phyloP scores from a whole-genome alignment of 37 sponge, comb jelly and placozoan species.

The Spongilla lacustris region DNA sequence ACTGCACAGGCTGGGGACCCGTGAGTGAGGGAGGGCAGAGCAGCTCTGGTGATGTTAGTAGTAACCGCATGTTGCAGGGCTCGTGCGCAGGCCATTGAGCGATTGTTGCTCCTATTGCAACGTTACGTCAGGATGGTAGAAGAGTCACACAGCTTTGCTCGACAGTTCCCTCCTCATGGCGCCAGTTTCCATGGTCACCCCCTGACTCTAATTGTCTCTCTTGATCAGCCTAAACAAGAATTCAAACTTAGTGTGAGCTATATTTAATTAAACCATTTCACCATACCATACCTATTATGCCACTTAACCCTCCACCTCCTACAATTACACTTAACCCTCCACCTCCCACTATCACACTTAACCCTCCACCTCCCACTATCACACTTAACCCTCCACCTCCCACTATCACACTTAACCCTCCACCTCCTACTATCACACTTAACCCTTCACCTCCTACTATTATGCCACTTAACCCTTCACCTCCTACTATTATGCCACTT shows the following conservation, averaged over 20 bases:
- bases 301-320: background rate
- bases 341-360: background rate
- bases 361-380: no score
- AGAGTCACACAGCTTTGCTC: conserved; percentile 62
- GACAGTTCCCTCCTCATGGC: conserved; percentile 79
- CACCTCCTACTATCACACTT: background rate
- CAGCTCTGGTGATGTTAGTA: background rate
- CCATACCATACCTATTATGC: no score
- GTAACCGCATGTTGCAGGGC: background rate
- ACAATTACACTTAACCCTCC: background rate
- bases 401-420: background rate
- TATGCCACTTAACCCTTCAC: no score
- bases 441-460: background rate
- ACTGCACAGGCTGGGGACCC: background rate
- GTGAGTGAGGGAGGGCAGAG: background rate
- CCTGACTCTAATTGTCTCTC: conserved; percentile 47
- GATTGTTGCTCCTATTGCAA: conserved; percentile 54
- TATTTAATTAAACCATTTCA: background rate
- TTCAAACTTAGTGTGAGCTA: conserved; percentile 64
- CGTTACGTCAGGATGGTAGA: conserved; percentile 68
- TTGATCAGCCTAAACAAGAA: conserved; percentile 65
- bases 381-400: no score
- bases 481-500: no score
- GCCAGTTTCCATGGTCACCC: conserved; percentile 85
- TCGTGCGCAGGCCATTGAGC: conserved; percentile 29